Base-by-base conservation (phyloP, 1,140 invertebrate species). In the Anastrepha obliqua region DNA sequence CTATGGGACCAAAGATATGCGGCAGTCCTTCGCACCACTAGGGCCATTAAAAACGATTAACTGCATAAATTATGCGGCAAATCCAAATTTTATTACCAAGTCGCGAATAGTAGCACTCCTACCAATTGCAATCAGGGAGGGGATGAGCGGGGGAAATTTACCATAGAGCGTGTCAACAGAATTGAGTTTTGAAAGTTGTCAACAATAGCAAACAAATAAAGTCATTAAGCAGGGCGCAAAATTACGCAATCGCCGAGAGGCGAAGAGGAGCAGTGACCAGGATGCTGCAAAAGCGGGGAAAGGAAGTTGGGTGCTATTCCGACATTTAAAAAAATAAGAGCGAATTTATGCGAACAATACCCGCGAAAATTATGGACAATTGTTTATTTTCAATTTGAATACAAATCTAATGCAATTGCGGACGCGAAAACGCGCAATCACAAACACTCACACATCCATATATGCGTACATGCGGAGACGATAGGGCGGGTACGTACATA, bases 361-460 rank as follows among this genome's bases (percentile, higher is more conserved):
- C 86, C 86, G 62, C 86, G 86, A 86, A 86, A 86, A 86, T 86
- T 86, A 86, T 86, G 44, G 29, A 47, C 62, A 65, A 86, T 86
- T 86, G 86, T 86, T 86, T 86, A 86, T 86, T 86, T 86, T 62
- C 85, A 86, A 86, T 86, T 86, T 86, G 86, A 51, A 65, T 86
- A 42, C 62, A 86, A 86, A 64, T 64, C 86, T 86, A 67, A 86
- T 92, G 91, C 60, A 62, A 88, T 88, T 88, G 87, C 55, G 78
- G n/a, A 65, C 17, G 78, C 78, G 78, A 87, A 74, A 51, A 9
- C 29, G 60, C 15, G 55, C 60, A 62, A 60, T 86, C 15, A 87
- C 29, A 87, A 67, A 87, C 44, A 67, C 44, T 67, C 20, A 87
- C 29, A 78, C 15, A 78, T 42, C 11, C 29, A 39, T 44, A 17